phyloP scores from a whole-genome alignment of 2,888 invertebrate genomes.

The Drosophila nigricruria region DNA sequence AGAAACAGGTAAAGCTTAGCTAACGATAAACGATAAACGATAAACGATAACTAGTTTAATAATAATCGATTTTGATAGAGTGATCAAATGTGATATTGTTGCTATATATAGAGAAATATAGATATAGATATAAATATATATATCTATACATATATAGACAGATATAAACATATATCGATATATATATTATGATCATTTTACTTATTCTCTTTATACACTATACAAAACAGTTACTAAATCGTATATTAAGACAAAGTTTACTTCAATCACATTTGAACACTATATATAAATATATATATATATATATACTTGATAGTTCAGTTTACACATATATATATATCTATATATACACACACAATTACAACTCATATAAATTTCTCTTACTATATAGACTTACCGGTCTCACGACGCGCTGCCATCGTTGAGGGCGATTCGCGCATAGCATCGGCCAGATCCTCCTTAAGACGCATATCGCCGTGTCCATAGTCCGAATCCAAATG shows the following conservation, averaged over 20 bases:
- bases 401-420: constrained; percentile 77
- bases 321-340: background rate
- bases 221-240: background rate
- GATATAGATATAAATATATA: too few species aligned
- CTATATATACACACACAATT: background rate
- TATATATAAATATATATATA: background rate
- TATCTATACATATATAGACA: too few species aligned
- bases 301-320: constrained; percentile 1
- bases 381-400: constrained; percentile 73
- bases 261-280: constrained; percentile 2
- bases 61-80: background rate
- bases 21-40: constrained; percentile 8
- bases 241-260: too few species aligned
- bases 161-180: too few species aligned
- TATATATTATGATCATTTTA: too few species aligned
- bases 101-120: background rate
- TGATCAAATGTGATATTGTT: background rate
- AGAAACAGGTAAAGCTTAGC: constrained; percentile 8
- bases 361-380: background rate
- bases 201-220: background rate
- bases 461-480: constrained; percentile 91
- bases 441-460: constrained; percentile 96
- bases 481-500: constrained; percentile 86
- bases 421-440: constrained; percentile 93
- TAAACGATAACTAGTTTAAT: constrained; percentile 9